Base-by-base conservation (phyloP, 2,113 vertebrate species). In the Toxotes jaculatrix region DNA sequence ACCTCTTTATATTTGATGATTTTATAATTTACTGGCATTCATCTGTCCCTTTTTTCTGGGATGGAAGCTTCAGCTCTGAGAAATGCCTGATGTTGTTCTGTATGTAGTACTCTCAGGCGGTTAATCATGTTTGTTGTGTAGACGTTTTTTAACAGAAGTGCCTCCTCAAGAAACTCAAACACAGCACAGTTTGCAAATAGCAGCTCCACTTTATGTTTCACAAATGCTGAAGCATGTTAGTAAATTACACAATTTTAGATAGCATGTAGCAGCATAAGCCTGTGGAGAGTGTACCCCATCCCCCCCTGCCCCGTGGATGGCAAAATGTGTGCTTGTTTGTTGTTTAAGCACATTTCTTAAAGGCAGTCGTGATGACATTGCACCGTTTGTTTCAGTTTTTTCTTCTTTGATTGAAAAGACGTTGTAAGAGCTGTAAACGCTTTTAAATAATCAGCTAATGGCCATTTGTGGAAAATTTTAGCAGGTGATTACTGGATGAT, bases 181-280 rank as follows among this genome's bases (percentile, higher is more conserved):
- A 45, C 27, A 42, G 57, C 66, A 70, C 19, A 55, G 51, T 49
- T 49, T 40, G 51, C 40, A 40, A 53, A 64, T 55, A 3, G 8
- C 13, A 63, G 7, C 31, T 61, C 43, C 59, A 68, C 32, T 74
- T 60, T 77, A n/a, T 11, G 32, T 69, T 79, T 49, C 34, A 34
- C 34, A 47, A 67, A 79, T 42, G 19, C 23, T 42, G n/a, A 61
- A 68, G 31, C 56, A 42, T 47, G 23, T 75, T 72, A 42, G 51
- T 14, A 55, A 56, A 31, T 59, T n/a, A 68, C 40, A 27, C 19
- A 68, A 5, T 11, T 47, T n/a, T 47, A 65, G 14, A 81, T 65
- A 51, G 45, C 17, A 23, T 27, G 36, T 45, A 66, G 42, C 53
- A 34, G 10, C 40, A 32, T n/a, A 16, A 49, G 49, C 60, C 36